Percentiles rank a stretch among this genome's conserved stretches.
Conservation (phyloP, 2,888 invertebrate species). For the Aphelenchoides bicaudatus region DNA sequence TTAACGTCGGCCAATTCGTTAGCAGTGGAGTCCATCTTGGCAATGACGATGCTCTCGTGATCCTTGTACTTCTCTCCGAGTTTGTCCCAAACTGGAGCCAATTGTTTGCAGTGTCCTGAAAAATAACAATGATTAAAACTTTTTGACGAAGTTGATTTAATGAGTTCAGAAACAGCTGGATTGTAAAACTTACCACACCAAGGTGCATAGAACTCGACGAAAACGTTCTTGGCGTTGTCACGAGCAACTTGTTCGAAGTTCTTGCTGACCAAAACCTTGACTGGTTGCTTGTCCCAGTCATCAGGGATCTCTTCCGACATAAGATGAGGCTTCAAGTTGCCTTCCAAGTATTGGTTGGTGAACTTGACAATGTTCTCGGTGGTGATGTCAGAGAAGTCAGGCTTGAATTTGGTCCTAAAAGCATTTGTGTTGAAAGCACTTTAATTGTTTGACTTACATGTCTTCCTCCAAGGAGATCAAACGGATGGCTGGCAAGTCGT, state of each 20-base stretch:
- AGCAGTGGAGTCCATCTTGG: conserved; percentile 96
- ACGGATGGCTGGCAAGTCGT: conserved; percentile 67
- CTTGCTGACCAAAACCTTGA: conserved; percentile 82
- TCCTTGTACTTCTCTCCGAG: conserved; percentile 89
- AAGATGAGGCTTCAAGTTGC: conserved; percentile 88
- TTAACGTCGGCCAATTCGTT: conserved; percentile 71
- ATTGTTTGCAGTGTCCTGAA: conserved; percentile 79
- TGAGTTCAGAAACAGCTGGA: not conserved
- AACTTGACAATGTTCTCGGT: conserved; percentile 76
- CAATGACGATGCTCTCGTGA: conserved; percentile 76
- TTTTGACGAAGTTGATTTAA: not conserved
- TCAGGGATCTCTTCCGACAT: conserved; percentile 87
- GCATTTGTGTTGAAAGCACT: too few relatives aligned
- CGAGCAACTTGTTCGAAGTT: conserved; percentile 91
- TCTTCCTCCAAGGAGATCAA: conserved; percentile 91
- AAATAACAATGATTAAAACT: not conserved
- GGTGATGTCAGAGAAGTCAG: conserved; percentile 67
- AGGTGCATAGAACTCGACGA: conserved; percentile 83
- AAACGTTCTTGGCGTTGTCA: conserved; percentile 80
- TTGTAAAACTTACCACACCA: conserved; percentile 66
- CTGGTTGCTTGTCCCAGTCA: conserved; percentile 92
- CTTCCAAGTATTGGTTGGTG: conserved; percentile 82
- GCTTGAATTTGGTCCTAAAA: conserved; percentile 96
- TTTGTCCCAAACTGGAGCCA: conserved; percentile 92
- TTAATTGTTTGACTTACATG: too few relatives aligned